These are phyloP conservation scores for Sympetrum striolatum DNA, from an alignment of 2,888 invertebrate genomes.

Conservation along the genomic window DNA sequence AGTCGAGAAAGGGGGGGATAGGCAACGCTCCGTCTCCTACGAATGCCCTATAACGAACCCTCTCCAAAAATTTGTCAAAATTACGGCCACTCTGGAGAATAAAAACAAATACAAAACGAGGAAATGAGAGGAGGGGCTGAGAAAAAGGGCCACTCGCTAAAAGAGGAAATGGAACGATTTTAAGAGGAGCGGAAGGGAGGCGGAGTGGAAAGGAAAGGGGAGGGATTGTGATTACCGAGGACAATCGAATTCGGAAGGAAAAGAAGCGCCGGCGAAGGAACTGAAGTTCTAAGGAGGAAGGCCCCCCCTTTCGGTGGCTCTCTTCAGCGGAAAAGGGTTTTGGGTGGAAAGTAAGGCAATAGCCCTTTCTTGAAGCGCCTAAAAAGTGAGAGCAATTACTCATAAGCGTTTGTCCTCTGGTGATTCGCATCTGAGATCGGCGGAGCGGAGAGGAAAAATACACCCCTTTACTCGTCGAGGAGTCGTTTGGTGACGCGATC, in stretches of 20 bases:
- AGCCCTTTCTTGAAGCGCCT: not conserved
- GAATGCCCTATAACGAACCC: too few relatives aligned
- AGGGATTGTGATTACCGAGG: not conserved
- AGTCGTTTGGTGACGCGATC: too few relatives aligned
- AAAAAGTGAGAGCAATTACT: conserved; percentile 37
- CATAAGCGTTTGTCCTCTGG: conserved; percentile 37
- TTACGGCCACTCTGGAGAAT: too few relatives aligned
- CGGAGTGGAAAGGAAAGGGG: not conserved
- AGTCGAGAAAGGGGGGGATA: too few relatives aligned
- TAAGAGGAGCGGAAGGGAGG: not conserved
- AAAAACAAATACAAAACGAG: too few relatives aligned
- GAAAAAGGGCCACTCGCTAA: too few relatives aligned
- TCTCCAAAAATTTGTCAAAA: too few relatives aligned
- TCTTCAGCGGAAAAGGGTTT: not conserved
- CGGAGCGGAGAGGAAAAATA: conserved; percentile 8
- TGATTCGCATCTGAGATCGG: conserved; percentile 35
- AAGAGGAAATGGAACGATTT: too few relatives aligned
- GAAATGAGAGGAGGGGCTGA: too few relatives aligned
- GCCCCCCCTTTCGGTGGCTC: not conserved
- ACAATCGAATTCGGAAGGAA: not conserved
- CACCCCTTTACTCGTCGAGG: not conserved
- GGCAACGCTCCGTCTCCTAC: too few relatives aligned
- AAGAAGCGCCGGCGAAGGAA: not conserved
- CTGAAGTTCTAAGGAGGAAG: not conserved
- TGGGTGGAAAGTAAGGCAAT: conserved; percentile 16